Evolutionary conservation across 64 coral and sea anemone genomes (phyloP), one percentile per base, ranked within the genome.

Genomic region (Cladopsammia gracilis): DNA sequence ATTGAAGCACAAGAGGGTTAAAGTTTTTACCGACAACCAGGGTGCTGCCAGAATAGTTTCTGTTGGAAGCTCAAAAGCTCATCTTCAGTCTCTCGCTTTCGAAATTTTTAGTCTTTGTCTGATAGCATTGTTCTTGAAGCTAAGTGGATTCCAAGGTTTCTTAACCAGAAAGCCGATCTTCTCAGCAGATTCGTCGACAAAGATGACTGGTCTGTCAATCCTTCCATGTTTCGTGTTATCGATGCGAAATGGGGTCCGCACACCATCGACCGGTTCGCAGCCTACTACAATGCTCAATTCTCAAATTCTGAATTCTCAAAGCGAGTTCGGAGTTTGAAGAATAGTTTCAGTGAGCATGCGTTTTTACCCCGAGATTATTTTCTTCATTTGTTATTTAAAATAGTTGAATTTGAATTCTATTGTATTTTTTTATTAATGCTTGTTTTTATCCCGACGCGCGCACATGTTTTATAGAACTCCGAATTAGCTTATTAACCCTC

Each of bases 231-330:
- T 58, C 19, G 75, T 18, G 52, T 79, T 56, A 56, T 56, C 11
- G 52, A 56, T 11, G 88, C 88, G 3, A 3, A 56, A 56, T 56
- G 52, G 52, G 52, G 52, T 11, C 52, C 52, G 6, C 52, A 56
- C 52, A 56, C 52, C 6, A 56, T 56, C 11, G 68, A 43, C 14
- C n/a, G 1, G 34, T 71, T 71, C 18, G n/a, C 93, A 7, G 88
- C 92, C 48, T 58, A 89, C 70, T 90, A 90, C 62, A 95, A 95
- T 68, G 67, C 87, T 23, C 86, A 95, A 46, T 34, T 95, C n/a
- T n/a, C n/a, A n/a, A n/a, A n/a, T n/a, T n/a, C n/a, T n/a, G n/a
- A n/a, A n/a, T n/a, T n/a, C n/a, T n/a, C n/a, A n/a, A n/a, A n/a
- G n/a, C n/a, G n/a, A n/a, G n/a, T n/a, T n/a, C n/a, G n/a, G n/a